Evolutionary conservation across 2,113 vertebrate genomes (phyloP), one percentile per base, ranked within the genome.

Genomic region (Caloenas nicobarica): DNA sequence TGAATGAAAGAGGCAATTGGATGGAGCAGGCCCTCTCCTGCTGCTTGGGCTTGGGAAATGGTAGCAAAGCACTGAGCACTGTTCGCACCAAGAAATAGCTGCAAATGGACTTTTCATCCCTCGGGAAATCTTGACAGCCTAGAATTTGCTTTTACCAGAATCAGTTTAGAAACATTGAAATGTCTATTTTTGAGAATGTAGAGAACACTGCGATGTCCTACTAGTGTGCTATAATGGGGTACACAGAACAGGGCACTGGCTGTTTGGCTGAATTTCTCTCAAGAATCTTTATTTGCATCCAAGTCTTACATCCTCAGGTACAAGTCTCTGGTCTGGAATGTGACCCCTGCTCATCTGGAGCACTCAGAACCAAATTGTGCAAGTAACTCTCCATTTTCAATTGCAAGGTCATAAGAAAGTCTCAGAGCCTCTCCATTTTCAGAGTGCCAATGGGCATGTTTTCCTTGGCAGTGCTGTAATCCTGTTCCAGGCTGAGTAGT

Each of bases 271-370:
- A 23, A 60, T 54, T 83, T 54, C 50, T 78, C 57, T 80, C 72
- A 34, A 18, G 13, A 42, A 54, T 38, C 28, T 70, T 56, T 73
- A 34, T 68, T 50, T 60, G 48, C 36, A 61, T 46, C 46, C 81
- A 62, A 46, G 62, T 28, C 57, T 79, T 72, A 21, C 11, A 34
- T 62, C 40, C 68, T 33, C 61, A 28, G 44, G 46, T 24, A 70
- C 1, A 1, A 62, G n/a, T 11, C 29, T 66, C 40, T 54, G 72
- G 10, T 11, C 44, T 1, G 1, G 65, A 78, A 66, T 1, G 1
- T 7, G 71, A 53, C 17, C 50, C 34, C 42, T 57, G 23, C 42
- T 62, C 36, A 15, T 23, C 42, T 23, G 24, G 57, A 40, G 44
- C 19, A 5, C 84, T 33, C 19, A 6, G 48, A 66, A 50, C 29